Conservation (phyloP, 1,140 invertebrate genomes). For the Trypoxylus dichotomus region DNA sequence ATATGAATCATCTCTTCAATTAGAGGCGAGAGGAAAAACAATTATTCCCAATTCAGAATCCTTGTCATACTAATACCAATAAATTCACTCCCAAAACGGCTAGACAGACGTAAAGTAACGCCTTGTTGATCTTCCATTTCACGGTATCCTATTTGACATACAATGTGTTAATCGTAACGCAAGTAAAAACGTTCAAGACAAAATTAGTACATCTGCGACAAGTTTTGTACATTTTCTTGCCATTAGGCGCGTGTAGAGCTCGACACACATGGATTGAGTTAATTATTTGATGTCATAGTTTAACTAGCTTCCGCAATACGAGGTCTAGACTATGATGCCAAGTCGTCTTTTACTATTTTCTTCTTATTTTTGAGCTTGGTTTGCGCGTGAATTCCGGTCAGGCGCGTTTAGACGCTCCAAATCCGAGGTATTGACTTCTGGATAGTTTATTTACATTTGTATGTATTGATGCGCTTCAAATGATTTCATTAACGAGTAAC, state of each 20-base stretch:
- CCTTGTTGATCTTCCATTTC: no score
- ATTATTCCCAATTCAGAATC: no score
- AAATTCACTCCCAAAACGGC: no score
- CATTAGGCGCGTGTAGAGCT: background rate
- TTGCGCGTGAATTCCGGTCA: background rate
- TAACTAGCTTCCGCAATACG: background rate
- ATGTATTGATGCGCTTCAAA: no score
- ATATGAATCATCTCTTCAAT: no score
- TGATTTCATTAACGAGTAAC: no score
- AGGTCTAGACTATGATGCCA: background rate
- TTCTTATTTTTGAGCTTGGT: background rate
- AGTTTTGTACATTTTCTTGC: background rate
- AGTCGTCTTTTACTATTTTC: background rate
- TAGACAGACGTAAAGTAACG: no score
- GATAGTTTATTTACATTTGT: no score
- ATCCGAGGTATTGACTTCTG: no score
- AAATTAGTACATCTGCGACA: background rate
- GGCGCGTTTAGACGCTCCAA: background rate
- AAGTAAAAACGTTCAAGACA: background rate
- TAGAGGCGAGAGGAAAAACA: no score
- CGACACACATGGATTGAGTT: background rate
- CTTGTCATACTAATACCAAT: no score
- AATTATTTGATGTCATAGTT: constrained; percentile 4
- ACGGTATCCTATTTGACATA: no score
- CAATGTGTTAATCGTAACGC: background rate